Conservation (phyloP, 2,888 invertebrate genomes). For the Drosophila planitibia region DNA sequence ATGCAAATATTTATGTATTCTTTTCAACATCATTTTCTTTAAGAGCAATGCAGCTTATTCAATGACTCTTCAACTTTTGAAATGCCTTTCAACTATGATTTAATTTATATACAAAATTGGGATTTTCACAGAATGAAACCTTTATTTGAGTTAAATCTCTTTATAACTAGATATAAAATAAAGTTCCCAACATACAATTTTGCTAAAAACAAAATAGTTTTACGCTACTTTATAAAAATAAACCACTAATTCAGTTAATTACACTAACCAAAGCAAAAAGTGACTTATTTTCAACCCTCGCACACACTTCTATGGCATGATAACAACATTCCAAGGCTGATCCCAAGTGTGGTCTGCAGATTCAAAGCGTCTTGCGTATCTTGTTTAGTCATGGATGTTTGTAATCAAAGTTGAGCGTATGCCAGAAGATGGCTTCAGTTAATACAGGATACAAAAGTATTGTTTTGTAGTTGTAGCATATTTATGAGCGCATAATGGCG, state of each 20-base stretch:
- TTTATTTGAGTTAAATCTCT: background rate
- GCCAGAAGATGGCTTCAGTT: slow-evolving; percentile 23
- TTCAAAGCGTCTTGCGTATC: slow-evolving; percentile 13
- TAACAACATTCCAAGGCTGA: slow-evolving; percentile 22
- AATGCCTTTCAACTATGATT: too few relatives aligned
- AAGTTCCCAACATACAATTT: background rate
- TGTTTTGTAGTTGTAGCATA: slow-evolving; percentile 48
- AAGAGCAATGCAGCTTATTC: background rate
- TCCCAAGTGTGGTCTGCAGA: slow-evolving; percentile 1
- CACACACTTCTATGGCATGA: slow-evolving; percentile 27
- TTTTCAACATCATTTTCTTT: background rate
- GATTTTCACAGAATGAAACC: background rate
- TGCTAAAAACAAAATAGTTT: background rate
- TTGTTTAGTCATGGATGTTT: slow-evolving; percentile 20
- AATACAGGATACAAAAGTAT: slow-evolving; percentile 17
- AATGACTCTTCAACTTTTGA: too few relatives aligned
- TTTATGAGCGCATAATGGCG: slow-evolving; percentile 45
- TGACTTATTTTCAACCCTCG: background rate
- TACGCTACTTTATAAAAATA: background rate
- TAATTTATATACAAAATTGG: background rate
- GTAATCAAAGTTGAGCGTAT: slow-evolving; percentile 13
- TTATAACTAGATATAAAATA: background rate
- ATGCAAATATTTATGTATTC: background rate
- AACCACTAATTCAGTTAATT: background rate
- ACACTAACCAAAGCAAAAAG: background rate